Evolutionary conservation across 1,140 invertebrate genomes (phyloP), one percentile per base, ranked within the genome.

Genomic region (Drosophila lowei): DNA sequence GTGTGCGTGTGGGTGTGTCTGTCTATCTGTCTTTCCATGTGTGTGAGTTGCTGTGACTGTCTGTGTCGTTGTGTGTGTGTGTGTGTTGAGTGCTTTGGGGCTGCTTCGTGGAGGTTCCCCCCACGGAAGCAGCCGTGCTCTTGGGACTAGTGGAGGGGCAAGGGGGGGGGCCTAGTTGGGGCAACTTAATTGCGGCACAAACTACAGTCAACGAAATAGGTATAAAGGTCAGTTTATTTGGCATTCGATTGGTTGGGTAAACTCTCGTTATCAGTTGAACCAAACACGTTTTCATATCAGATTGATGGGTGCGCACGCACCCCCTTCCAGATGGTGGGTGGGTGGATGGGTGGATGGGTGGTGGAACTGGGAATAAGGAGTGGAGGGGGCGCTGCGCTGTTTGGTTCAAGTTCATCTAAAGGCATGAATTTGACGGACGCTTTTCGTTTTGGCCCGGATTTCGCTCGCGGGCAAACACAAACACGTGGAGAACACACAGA

Each of bases 351-450:
- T 3, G 30, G 21, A n/a, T 23, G 21, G 2, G 5, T 25, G 23
- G 23, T 6, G 34, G 13, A 7, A 7, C 9, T 21, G 2, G 30
- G 30, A 34, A 9, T 11, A 11, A 0, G 30, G 9, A 2, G 9
- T n/a, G 6, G 67, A 44, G 43, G 60, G 57, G 63, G 16, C 66
- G 50, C 44, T 57, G 61, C 65, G 47, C 61, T 63, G 67, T 86
- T 90, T 89, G 89, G 89, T 89, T 90, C 85, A 90, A 75, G 86
- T 89, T 90, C 89, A 90, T 90, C 89, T 90, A 90, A 90, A 89
- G 89, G 89, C 89, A 90, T 76, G 89, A 77, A 90, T 90, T 90
- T 90, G 89, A 90, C 89, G 89, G 89, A 90, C 89, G 89, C 89
- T 90, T 90, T 90, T 90, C 89, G 89, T 84, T 77, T 89, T 89